Base-by-base conservation (phyloP, 2,113 vertebrate genomes). In the Gallinago paraguaiae region DNA sequence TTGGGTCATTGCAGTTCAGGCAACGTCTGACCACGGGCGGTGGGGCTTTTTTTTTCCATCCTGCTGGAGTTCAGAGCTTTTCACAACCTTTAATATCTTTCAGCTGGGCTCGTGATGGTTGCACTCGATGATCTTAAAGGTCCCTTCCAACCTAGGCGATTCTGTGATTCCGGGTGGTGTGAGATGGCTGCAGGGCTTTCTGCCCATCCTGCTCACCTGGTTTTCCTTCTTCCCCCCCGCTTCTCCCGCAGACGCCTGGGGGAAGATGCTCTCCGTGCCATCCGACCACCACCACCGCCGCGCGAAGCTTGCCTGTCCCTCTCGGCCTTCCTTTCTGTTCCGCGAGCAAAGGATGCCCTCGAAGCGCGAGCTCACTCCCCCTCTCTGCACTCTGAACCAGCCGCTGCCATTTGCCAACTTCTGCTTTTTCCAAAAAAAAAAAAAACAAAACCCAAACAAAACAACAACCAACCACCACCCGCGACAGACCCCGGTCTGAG, bases 211-310 rank as follows among this genome's bases (percentile, higher is more conserved):
- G 19, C 74, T 94, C 59, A 81, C 45, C 46, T 20, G 46, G 20
- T 46, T 46, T 46, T 46, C 46, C 19, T 46, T 46, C 46, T 48
- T 48, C 24, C 64, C 63, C 28, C 1, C 45, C 48, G 10, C 35
- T 95, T 95, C 24, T 92, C 95, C 97, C 85, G 59, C 97, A 98
- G 98, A 96, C 77, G 89, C 92, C 97, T 92, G 95, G 93, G 97
- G 96, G 95, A 93, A 50, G 84, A 96, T 10, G 94, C 93, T 96
- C 96, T 96, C 96, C 11, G 94, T 96, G 98, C 98, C 98, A 93
- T 96, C 97, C 94, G 96, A 97, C 97, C 97, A 35, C 96, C 91
- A 97, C 97, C 97, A 35, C 96, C 90, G 90, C 97, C 63, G 86
- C 72, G 83, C 35, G 65, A 94, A 93, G 82, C 96, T 97, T 93